phyloP scores from a whole-genome alignment of 2,113 vertebrate genomes.

The Henicopernis longicauda region DNA sequence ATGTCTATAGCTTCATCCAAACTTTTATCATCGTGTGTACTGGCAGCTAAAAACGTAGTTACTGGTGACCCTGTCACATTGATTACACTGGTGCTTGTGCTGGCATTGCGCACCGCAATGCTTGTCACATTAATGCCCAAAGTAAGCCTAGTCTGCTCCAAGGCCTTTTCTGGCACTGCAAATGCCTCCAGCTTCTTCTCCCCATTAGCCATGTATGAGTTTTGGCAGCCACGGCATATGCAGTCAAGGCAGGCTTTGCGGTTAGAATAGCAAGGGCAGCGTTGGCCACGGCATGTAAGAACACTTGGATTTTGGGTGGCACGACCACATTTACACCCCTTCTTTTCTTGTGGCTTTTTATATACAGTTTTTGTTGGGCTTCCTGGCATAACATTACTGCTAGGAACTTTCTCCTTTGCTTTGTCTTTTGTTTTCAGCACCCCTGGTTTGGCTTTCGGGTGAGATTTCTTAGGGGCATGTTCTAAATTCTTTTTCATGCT shows the following conservation, averaged over 20 bases:
- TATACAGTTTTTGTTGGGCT: slow-evolving; percentile 90
- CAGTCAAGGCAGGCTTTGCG: slow-evolving; percentile 98
- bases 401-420: slow-evolving; percentile 85
- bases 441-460: slow-evolving; percentile 87
- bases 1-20: slow-evolving; percentile 96
- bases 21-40: slow-evolving; percentile 89
- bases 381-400: slow-evolving; percentile 85
- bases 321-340: slow-evolving; percentile 97
- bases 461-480: slow-evolving; percentile 88
- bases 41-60: slow-evolving; percentile 90
- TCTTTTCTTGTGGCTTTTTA: slow-evolving; percentile 96
- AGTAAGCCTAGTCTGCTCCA: slow-evolving; percentile 97
- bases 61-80: slow-evolving; percentile 90
- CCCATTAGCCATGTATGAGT: slow-evolving; percentile 98
- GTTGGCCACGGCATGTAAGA: slow-evolving; percentile 97
- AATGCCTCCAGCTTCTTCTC: slow-evolving; percentile 99
- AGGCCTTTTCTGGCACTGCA: slow-evolving; percentile 96
- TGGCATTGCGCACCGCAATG: slow-evolving; percentile 91
- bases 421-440: slow-evolving; percentile 90
- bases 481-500: slow-evolving; percentile 88
- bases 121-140: slow-evolving; percentile 99
- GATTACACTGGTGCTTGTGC: slow-evolving; percentile 86
- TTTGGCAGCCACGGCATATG: slow-evolving; percentile 99
- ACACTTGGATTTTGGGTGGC: slow-evolving; percentile 99
- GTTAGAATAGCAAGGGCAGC: slow-evolving; percentile 97